A percentile compares a stretch with the other conserved stretches of the same genome.
Conservation (phyloP, 2,888 invertebrate species). For the Slavum lentiscoides region DNA sequence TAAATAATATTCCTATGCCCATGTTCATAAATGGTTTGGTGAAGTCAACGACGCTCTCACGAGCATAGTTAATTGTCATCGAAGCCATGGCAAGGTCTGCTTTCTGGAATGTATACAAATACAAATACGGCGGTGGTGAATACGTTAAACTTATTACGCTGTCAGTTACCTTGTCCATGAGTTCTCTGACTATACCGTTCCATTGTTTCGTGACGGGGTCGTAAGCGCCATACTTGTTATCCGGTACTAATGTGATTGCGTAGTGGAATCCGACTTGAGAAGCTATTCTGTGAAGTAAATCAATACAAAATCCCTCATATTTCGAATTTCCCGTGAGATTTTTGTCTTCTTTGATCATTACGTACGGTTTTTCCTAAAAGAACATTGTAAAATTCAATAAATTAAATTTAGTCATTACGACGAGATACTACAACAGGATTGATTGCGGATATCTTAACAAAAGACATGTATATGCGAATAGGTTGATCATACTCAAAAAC, state of each 20-base stretch:
- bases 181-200: slow-evolving; percentile 86
- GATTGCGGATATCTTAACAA: no score
- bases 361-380: slow-evolving; percentile 79
- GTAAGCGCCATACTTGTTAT: slow-evolving; percentile 85
- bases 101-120: slow-evolving; percentile 65
- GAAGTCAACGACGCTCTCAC: slow-evolving; percentile 94
- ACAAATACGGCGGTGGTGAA: background rate
- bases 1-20: slow-evolving; percentile 93
- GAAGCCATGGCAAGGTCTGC: slow-evolving; percentile 96
- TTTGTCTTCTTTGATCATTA: slow-evolving; percentile 83
- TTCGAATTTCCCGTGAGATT: slow-evolving; percentile 84
- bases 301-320: slow-evolving; percentile 90
- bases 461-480: no score
- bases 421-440: no score
- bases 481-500: no score
- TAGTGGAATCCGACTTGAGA: slow-evolving; percentile 86
- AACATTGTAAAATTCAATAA: no score
- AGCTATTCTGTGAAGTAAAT: slow-evolving; percentile 81
- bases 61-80: slow-evolving; percentile 95
- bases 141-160: background rate
- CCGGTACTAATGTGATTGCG: slow-evolving; percentile 79
- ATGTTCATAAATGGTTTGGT: slow-evolving; percentile 98
- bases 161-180: slow-evolving; percentile 73
- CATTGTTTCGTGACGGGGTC: slow-evolving; percentile 85
- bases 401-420: no score